phyloP scores from a whole-genome alignment of 2,113 vertebrate species.

The Cololabis saira region DNA sequence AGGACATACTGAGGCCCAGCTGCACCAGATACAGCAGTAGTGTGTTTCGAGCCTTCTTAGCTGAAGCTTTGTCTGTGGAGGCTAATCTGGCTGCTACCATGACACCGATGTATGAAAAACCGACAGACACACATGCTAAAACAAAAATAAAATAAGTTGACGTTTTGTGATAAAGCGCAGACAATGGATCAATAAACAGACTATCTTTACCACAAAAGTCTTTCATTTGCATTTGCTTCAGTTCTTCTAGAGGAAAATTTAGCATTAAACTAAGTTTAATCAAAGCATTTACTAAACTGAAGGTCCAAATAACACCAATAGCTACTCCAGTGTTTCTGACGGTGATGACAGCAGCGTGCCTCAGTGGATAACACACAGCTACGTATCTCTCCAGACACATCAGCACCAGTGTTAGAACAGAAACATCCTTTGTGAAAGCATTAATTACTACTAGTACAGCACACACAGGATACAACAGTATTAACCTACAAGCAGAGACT shows the following conservation, averaged over 20 bases:
- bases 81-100: conserved; percentile 52
- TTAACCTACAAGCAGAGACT: background rate
- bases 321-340: background rate
- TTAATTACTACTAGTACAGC: background rate
- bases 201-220: conserved; percentile 1
- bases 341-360: conserved; percentile 7
- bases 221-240: background rate
- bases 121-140: conserved; percentile 23
- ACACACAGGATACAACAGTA: background rate
- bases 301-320: background rate
- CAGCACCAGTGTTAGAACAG: background rate
- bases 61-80: conserved; percentile 54
- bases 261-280: background rate
- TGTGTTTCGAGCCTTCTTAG: conserved; percentile 54
- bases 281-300: background rate
- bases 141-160: background rate
- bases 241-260: background rate
- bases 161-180: conserved; percentile 1
- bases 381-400: conserved; percentile 21
- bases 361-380: conserved; percentile 9
- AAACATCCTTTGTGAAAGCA: background rate
- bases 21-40: conserved; percentile 65
- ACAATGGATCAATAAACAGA: background rate
- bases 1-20: conserved; percentile 51
- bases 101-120: conserved; percentile 57